Evolutionary conservation across 2,888 invertebrate genomes (phyloP).

Genomic region (Podotricha telesiphe): DNA sequence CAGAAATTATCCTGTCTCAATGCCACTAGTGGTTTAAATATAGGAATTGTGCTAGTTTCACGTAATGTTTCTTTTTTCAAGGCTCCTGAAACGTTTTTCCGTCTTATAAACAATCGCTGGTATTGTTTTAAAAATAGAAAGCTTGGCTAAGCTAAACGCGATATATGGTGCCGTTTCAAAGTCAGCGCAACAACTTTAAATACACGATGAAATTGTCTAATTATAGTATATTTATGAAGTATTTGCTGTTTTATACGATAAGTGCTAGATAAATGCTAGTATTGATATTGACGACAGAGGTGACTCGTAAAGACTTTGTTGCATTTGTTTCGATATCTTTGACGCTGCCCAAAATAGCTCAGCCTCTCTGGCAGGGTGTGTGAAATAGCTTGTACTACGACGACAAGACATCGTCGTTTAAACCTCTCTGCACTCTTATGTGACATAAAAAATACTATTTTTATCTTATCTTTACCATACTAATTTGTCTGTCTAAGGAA

Average conservation of each 20-base stretch:
- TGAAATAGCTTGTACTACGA: conserved; percentile 33
- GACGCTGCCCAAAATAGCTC: conserved; percentile 36
- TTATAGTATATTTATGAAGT: too few species aligned
- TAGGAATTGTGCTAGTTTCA: conserved; percentile 61
- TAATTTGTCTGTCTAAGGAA: too few species aligned
- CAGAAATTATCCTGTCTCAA: conserved; percentile 59
- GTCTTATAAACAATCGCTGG: conserved; percentile 26
- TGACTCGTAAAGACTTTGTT: conserved; percentile 48
- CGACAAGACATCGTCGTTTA: conserved; percentile 35
- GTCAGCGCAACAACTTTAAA: background rate
- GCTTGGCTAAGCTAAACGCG: conserved; percentile 17
- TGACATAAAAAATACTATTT: background rate
- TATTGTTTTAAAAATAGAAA: conserved; percentile 28
- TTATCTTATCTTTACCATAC: too few species aligned
- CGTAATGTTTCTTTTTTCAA: conserved; percentile 45
- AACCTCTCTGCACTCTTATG: conserved; percentile 17
- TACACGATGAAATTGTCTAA: background rate
- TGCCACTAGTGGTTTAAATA: conserved; percentile 45
- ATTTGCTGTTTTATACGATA: background rate
- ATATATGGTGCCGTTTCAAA: conserved; percentile 15
- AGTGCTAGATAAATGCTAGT: conserved; percentile 20
- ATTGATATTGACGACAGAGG: conserved; percentile 27
- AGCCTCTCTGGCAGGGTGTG: conserved; percentile 33
- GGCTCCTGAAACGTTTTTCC: conserved; percentile 15
- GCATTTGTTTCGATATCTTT: conserved; percentile 50